Conservation (phyloP, 2,113 vertebrate genomes). For the Calypte anna region DNA sequence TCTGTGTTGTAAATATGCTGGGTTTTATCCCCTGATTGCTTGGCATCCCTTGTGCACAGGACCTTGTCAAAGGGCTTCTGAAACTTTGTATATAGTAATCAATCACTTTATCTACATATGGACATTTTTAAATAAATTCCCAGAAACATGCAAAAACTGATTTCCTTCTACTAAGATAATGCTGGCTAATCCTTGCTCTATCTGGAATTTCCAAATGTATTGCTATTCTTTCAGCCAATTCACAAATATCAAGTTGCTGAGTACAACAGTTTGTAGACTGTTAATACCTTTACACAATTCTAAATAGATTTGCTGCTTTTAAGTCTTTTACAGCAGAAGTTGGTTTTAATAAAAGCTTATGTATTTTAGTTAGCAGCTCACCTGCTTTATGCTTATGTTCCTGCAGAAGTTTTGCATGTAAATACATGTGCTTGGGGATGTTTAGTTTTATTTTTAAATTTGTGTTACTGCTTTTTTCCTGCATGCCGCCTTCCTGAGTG, state of each 20-base stretch:
- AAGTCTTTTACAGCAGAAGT: neutral
- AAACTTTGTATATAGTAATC: neutral
- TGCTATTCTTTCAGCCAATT: neutral
- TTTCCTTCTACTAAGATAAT: neutral
- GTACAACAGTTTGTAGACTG: neutral
- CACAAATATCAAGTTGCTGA: neutral
- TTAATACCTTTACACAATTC: neutral
- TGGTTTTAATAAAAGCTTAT: neutral
- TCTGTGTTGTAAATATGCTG: neutral
- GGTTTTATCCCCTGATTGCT: neutral
- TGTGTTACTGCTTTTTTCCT: neutral
- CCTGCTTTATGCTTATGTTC: neutral
- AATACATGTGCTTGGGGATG: neutral
- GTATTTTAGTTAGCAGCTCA: neutral
- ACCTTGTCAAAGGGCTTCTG: slow-evolving; percentile 7
- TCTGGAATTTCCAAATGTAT: neutral
- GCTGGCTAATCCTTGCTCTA: neutral
- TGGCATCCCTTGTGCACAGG: neutral
- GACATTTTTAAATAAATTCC: neutral
- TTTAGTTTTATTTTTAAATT: neutral
- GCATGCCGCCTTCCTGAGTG: neutral
- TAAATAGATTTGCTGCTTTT: neutral
- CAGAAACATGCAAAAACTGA: neutral
- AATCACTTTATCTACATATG: neutral
- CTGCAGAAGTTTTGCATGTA: neutral